Conservation (phyloP, 2,888 invertebrate genomes). For the Deilephila elpenor region DNA sequence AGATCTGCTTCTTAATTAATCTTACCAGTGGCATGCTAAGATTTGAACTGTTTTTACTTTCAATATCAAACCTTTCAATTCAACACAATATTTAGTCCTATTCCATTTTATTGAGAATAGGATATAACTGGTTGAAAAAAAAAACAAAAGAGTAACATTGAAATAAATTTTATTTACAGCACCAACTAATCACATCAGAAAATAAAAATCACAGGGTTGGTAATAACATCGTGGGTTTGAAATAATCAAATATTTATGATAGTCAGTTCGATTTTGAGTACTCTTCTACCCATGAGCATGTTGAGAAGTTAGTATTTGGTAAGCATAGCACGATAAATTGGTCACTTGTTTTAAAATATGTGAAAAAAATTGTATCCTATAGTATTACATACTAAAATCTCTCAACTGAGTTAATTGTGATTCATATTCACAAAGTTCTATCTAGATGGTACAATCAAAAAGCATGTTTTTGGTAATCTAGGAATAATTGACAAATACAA, state of each 20-base stretch:
- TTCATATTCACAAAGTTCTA: not conserved
- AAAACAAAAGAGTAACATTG: slow-evolving; percentile 18
- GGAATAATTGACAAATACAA: not conserved
- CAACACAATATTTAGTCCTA: not conserved
- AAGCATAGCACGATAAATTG: not conserved
- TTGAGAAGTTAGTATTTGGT: slow-evolving; percentile 4
- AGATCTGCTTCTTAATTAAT: too few relatives aligned
- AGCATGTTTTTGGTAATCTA: not conserved
- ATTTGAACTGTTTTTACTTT: too few relatives aligned
- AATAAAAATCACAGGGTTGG: slow-evolving; percentile 25
- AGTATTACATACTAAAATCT: not conserved
- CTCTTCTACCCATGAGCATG: slow-evolving; percentile 9
- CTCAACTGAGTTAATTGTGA: not conserved
- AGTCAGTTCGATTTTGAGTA: not conserved
- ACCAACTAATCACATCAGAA: slow-evolving; percentile 36
- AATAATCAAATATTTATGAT: not conserved
- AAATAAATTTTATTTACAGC: slow-evolving; percentile 43
- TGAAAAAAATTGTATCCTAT: not conserved
- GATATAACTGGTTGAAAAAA: not conserved
- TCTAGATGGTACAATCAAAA: not conserved
- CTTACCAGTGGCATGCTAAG: too few relatives aligned
- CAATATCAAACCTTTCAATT: too few relatives aligned
- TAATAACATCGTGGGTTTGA: not conserved
- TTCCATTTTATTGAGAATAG: not conserved
- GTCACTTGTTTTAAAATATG: not conserved